A percentile compares a stretch with the other conserved stretches of the same genome.
Evolutionary conservation across 1,140 invertebrate species (phyloP).

Genomic region (Luehdorfia chinensis): DNA sequence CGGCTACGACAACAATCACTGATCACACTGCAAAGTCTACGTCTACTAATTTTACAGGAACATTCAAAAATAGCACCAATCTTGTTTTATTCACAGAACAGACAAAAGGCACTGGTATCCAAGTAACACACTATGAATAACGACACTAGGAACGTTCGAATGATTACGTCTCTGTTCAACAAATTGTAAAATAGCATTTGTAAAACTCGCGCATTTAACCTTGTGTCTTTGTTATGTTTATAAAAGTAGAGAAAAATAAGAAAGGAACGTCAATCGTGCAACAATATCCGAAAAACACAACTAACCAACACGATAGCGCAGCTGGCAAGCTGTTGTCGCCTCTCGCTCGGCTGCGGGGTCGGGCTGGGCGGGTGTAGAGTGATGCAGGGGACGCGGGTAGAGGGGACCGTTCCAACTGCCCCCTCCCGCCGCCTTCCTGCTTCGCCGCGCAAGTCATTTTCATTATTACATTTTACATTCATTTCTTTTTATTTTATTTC

Average conservation of each 20-base stretch:
- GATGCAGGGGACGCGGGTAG: slow-evolving; percentile 48
- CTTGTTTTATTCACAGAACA: slow-evolving; percentile 64
- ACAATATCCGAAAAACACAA: slow-evolving; percentile 72
- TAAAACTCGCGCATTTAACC: slow-evolving; percentile 51
- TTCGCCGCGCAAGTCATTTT: slow-evolving; percentile 66
- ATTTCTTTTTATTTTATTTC: slow-evolving; percentile 65
- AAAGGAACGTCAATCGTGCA: slow-evolving; percentile 64
- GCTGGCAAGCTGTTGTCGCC: slow-evolving; percentile 61
- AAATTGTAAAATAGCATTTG: slow-evolving; percentile 34
- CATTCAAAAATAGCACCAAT: slow-evolving; percentile 64
- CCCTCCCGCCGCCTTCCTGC: slow-evolving; percentile 57
- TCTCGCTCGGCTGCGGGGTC: slow-evolving; percentile 56
- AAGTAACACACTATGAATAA: slow-evolving; percentile 52
- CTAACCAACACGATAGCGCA: slow-evolving; percentile 57
- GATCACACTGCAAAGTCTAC: slow-evolving; percentile 61
- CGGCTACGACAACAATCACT: slow-evolving; percentile 75
- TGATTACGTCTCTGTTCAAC: slow-evolving; percentile 20
- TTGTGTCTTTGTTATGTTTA: slow-evolving; percentile 36
- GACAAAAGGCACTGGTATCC: slow-evolving; percentile 71
- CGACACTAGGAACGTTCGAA: slow-evolving; percentile 41
- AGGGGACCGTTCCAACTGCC: slow-evolving; percentile 47
- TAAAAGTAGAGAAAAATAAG: slow-evolving; percentile 43
- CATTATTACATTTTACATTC: slow-evolving; percentile 63
- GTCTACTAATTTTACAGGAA: slow-evolving; percentile 57
- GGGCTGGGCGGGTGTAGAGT: slow-evolving; percentile 41